Conservation (phyloP, 2,113 vertebrate genomes). For the Ondatra zibethicus region DNA sequence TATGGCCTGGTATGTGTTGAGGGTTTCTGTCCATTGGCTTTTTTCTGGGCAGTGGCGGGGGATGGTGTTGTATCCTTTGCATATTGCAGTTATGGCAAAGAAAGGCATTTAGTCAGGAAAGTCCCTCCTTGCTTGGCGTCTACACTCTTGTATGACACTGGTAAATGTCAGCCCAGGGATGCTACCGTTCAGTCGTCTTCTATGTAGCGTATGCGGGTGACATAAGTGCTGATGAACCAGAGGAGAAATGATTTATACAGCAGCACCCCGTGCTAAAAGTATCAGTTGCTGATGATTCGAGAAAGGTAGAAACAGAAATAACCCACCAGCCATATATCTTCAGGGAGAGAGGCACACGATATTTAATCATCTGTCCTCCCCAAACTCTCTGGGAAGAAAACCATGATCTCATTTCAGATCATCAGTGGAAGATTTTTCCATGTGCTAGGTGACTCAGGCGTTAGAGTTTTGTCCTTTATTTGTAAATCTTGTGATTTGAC, state of each 20-base stretch:
- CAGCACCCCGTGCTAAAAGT: constrained; percentile 70
- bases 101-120: not conserved
- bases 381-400: constrained; percentile 39
- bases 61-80: not conserved
- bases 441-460: constrained; percentile 22
- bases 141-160: not conserved
- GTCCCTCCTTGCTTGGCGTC: not conserved
- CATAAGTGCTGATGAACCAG: not conserved
- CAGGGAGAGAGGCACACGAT: not conserved
- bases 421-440: constrained; percentile 35
- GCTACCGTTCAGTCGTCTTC: constrained; percentile 15
- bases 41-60: not conserved
- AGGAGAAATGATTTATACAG: constrained; percentile 58
- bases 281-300: constrained; percentile 66
- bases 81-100: not conserved
- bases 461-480: constrained; percentile 36
- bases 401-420: constrained; percentile 60
- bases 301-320: constrained; percentile 62
- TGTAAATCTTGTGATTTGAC: constrained; percentile 11
- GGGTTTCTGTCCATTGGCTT: not conserved
- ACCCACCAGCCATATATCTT: constrained; percentile 26
- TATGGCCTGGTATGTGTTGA: not conserved
- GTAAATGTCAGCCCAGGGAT: not conserved
- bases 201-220: constrained; percentile 45
- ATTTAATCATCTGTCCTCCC: constrained; percentile 48